Percentiles rank a stretch among this genome's conserved stretches.
Evolutionary conservation across 2,797 vertebrate species (phyloP).

Genomic region (Ptychobarbus kaznakovi): DNA sequence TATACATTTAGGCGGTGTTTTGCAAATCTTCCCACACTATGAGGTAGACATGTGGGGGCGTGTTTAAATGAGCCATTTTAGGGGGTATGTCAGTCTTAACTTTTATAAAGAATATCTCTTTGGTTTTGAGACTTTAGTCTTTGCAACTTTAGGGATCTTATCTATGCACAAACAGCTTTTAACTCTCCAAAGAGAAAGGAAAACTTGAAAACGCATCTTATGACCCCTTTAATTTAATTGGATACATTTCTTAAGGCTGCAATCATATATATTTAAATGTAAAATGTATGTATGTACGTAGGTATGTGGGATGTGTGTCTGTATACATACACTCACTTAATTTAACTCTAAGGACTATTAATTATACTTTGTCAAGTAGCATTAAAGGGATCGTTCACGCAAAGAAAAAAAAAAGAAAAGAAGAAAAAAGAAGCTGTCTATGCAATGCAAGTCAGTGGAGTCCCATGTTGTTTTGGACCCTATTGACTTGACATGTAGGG

Average conservation of each 20-base stretch:
- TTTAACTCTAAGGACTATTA: neutral
- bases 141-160: no score
- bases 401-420: neutral
- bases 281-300: neutral
- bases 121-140: no score
- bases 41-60: no score
- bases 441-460: neutral
- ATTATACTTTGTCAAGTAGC: neutral
- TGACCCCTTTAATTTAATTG: neutral
- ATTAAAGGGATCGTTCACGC: neutral
- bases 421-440: neutral
- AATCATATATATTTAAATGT: slow-evolving; percentile 17
- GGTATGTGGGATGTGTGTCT: neutral
- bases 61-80: no score
- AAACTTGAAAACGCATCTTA: no score
- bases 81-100: no score
- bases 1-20: no score
- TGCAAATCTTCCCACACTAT: no score
- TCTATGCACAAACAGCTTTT: no score
- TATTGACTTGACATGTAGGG: neutral
- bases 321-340: neutral
- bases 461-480: neutral
- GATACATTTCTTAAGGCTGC: neutral
- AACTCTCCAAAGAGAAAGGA: no score
- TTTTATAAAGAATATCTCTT: no score